These are phyloP conservation scores for Dolichomitus sp. DNA, from an alignment of 2,888 invertebrate species.

Conservation along the genomic window DNA sequence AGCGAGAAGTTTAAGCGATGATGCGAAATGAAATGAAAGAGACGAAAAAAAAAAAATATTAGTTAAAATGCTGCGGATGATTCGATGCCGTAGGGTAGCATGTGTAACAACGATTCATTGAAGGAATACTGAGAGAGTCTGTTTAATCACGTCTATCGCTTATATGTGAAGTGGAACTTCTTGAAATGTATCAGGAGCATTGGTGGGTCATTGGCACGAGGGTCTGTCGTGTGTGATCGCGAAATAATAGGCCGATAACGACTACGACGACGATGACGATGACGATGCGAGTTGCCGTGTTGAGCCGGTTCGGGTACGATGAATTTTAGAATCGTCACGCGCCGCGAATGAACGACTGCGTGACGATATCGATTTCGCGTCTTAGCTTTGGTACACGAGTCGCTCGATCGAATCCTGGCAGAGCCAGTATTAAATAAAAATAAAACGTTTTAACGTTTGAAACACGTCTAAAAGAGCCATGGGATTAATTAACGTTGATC, in stretches of 20 bases:
- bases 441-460: conserved; percentile 28
- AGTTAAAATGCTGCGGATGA: conserved; percentile 52
- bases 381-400: conserved; percentile 14
- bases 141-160: conserved; percentile 65
- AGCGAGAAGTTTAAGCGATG: conserved; percentile 56
- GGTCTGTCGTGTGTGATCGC: conserved; percentile 59
- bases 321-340: conserved; percentile 25
- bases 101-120: conserved; percentile 55
- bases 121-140: conserved; percentile 53
- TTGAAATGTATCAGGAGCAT: conserved; percentile 65
- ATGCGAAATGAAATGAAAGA: conserved; percentile 57
- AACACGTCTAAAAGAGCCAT: conserved; percentile 19
- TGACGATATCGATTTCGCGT: conserved; percentile 58
- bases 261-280: conserved; percentile 22
- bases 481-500: conserved; percentile 42
- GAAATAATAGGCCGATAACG: conserved; percentile 30
- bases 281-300: conserved; percentile 41
- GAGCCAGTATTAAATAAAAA: conserved; percentile 54
- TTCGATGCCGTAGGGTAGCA: conserved; percentile 49
- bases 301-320: conserved; percentile 20
- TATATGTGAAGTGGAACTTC: conserved; percentile 60
- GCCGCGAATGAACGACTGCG: conserved; percentile 8
- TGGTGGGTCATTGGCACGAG: conserved; percentile 60
- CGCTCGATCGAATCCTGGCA: conserved; percentile 62
- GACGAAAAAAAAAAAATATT: conserved; percentile 58